Evolutionary conservation across 2,797 vertebrate genomes (phyloP).

Genomic region (Loriculus beryllinus): DNA sequence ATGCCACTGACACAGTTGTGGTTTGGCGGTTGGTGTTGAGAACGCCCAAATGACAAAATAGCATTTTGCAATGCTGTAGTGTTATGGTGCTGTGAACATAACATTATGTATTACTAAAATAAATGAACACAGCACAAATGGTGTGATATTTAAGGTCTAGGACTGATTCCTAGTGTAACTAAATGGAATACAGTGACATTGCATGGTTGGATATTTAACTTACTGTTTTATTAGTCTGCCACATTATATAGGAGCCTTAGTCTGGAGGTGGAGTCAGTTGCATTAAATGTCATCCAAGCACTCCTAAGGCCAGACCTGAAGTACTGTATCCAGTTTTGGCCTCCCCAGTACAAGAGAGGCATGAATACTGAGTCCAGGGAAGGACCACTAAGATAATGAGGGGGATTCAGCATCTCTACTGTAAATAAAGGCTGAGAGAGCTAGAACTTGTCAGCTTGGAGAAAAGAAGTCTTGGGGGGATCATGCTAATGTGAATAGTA

Average conservation of each 20-base stretch:
- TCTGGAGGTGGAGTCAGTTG: background rate
- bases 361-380: background rate
- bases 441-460: background rate
- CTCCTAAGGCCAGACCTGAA: background rate
- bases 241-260: background rate
- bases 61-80: background rate
- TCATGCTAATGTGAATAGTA: background rate
- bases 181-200: background rate
- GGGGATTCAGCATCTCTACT: background rate
- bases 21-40: background rate
- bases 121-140: background rate
- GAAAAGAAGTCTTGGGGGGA: accelerated
- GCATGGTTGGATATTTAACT: background rate
- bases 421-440: background rate
- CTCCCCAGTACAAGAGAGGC: background rate
- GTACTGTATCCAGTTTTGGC: background rate
- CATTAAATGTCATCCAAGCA: background rate
- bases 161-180: background rate
- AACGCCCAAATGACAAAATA: background rate
- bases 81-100: background rate
- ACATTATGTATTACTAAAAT: background rate
- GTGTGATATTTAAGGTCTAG: background rate
- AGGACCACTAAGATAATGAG: background rate
- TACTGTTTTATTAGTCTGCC: background rate
- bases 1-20: background rate